phyloP scores from a whole-genome alignment of 2,797 vertebrate genomes.

The Coregonus suidteri region DNA sequence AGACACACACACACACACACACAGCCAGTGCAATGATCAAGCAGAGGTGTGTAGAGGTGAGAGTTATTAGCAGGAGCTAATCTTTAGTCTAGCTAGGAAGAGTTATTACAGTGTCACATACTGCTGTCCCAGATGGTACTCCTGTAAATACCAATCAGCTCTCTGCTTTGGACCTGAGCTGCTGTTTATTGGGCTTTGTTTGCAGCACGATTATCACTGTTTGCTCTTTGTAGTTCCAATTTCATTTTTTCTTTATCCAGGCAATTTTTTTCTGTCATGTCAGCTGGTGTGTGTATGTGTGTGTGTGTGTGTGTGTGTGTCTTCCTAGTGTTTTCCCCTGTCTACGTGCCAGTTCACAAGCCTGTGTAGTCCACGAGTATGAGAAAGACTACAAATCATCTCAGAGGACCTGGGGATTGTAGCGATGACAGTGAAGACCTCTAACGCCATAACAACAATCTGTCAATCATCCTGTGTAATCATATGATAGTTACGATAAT shows the following conservation, averaged over 20 bases:
- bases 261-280: neutral
- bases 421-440: neutral
- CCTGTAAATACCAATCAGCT: neutral
- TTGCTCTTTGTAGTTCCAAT: neutral
- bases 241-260: neutral
- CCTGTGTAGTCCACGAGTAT: too few relatives aligned
- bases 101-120: slow-evolving; percentile 1
- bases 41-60: neutral
- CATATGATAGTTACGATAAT: neutral
- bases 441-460: neutral
- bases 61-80: neutral
- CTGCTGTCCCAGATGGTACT: neutral
- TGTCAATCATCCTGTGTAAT: slow-evolving; percentile 7
- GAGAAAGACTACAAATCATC: neutral
- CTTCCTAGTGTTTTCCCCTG: neutral
- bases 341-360: neutral
- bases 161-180: neutral
- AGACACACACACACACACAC: neutral
- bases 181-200: neutral
- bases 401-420: neutral
- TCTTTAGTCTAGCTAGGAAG: neutral
- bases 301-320: neutral
- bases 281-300: neutral
- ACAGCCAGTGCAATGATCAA: neutral
- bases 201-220: neutral